These are phyloP conservation scores for Zaprionus nigranus DNA, from an alignment of 1,140 invertebrate species.

Conservation along the genomic window DNA sequence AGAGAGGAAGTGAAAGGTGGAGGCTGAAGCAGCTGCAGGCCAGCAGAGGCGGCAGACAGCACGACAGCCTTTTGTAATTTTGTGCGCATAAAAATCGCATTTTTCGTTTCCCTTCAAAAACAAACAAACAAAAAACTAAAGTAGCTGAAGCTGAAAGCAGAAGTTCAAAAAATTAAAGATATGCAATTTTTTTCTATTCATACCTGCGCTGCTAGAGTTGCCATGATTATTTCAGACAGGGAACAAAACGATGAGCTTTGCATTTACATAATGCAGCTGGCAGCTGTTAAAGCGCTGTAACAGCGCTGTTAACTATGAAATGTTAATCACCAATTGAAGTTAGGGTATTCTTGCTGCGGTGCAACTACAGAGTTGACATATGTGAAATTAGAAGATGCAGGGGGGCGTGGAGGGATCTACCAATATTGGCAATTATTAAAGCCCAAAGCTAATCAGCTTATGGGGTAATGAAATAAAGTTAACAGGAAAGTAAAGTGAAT, in stretches of 20 bases:
- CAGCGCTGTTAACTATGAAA: neutral
- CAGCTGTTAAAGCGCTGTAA: neutral
- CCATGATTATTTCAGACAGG: slow-evolving; percentile 10
- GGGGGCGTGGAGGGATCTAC: neutral
- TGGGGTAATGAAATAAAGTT: slow-evolving; percentile 8
- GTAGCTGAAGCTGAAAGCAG: neutral
- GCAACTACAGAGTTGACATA: neutral
- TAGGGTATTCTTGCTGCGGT: neutral
- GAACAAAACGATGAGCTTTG: neutral
- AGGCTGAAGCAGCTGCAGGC: slow-evolving; percentile 15
- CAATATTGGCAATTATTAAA: slow-evolving; percentile 24
- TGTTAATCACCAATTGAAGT: neutral
- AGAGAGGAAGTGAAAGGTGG: neutral
- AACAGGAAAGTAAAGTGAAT: neutral
- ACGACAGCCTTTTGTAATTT: slow-evolving; percentile 67
- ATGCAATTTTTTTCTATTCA: slow-evolving; percentile 21
- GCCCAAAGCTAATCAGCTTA: slow-evolving; percentile 33
- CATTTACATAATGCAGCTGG: slow-evolving; percentile 3
- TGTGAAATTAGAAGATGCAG: neutral
- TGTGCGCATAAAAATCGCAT: slow-evolving; percentile 71
- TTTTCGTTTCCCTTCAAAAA: slow-evolving; percentile 43
- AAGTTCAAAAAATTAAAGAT: slow-evolving; percentile 60
- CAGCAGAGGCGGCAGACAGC: neutral
- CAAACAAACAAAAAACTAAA: neutral
- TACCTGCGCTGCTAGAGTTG: neutral